These are phyloP conservation scores for Puntigrus tetrazona DNA, from an alignment of 2,113 vertebrate genomes.

Conservation along the genomic window DNA sequence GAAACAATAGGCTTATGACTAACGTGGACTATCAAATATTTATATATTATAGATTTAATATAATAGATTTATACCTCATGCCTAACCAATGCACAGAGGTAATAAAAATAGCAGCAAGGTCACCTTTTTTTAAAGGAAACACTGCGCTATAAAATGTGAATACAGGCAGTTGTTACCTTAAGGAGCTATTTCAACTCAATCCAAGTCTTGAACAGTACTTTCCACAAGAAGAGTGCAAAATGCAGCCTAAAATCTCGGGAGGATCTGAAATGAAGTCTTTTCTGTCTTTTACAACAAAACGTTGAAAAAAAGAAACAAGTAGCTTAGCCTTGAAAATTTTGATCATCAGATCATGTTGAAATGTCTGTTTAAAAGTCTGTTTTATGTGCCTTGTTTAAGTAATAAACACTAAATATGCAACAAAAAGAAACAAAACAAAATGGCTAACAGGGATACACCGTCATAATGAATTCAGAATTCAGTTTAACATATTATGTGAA, in stretches of 20 bases:
- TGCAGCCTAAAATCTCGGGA: background rate
- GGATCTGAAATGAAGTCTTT: background rate
- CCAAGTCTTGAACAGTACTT: background rate
- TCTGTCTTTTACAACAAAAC: background rate
- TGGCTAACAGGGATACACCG: no score
- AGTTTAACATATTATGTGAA: no score
- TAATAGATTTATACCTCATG: constrained; percentile 6
- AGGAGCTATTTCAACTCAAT: background rate
- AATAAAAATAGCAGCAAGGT: constrained; percentile 31
- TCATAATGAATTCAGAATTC: no score
- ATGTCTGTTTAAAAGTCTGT: background rate
- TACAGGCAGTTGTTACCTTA: background rate
- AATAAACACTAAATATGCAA: background rate
- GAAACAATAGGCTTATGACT: constrained; percentile 14
- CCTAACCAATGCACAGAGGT: constrained; percentile 19
- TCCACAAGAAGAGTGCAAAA: background rate
- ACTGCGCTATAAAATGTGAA: background rate
- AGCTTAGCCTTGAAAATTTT: no score
- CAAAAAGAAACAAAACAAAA: no score
- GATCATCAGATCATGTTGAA: background rate
- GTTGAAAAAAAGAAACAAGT: no score
- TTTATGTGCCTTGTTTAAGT: background rate
- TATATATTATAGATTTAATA: constrained; percentile 29
- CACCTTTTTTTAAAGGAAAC: constrained; percentile 13
- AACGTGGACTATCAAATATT: constrained; percentile 28